These are phyloP conservation scores for Bhutanitis thaidina DNA, from an alignment of 2,888 invertebrate genomes.

Conservation along the genomic window DNA sequence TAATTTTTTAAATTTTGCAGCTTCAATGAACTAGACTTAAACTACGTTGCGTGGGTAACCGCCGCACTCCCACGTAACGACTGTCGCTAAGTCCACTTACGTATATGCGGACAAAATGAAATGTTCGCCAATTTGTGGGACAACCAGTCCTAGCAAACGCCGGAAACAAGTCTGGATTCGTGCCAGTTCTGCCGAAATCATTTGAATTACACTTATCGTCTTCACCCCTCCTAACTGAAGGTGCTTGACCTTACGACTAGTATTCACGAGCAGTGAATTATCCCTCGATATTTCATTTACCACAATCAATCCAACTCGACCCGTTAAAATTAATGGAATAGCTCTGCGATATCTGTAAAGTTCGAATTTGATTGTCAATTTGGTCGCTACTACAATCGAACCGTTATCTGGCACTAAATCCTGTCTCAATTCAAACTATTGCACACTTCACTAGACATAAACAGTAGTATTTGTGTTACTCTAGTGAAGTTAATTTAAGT, in stretches of 20 bases:
- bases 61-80: slow-evolving; percentile 5
- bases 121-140: slow-evolving; percentile 17
- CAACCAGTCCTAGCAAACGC: slow-evolving; percentile 10
- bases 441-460: no score
- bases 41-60: slow-evolving; percentile 16
- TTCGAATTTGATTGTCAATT: no score
- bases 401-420: no score
- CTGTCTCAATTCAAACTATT: no score
- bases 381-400: no score
- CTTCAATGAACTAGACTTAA: slow-evolving; percentile 6
- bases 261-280: neutral
- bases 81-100: slow-evolving; percentile 16
- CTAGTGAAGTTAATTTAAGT: no score
- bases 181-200: slow-evolving; percentile 12
- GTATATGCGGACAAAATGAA: slow-evolving; percentile 14
- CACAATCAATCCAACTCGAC: no score
- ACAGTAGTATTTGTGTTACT: no score
- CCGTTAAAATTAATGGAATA: no score
- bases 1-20: slow-evolving; percentile 6
- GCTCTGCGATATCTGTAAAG: no score
- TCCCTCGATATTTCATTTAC: no score
- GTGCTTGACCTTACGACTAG: neutral
- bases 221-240: slow-evolving; percentile 10
- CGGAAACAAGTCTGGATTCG: slow-evolving; percentile 11
- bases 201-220: slow-evolving; percentile 19